Conservation (phyloP, 2,888 invertebrate genomes). For the Barypeithes pellucidus region DNA sequence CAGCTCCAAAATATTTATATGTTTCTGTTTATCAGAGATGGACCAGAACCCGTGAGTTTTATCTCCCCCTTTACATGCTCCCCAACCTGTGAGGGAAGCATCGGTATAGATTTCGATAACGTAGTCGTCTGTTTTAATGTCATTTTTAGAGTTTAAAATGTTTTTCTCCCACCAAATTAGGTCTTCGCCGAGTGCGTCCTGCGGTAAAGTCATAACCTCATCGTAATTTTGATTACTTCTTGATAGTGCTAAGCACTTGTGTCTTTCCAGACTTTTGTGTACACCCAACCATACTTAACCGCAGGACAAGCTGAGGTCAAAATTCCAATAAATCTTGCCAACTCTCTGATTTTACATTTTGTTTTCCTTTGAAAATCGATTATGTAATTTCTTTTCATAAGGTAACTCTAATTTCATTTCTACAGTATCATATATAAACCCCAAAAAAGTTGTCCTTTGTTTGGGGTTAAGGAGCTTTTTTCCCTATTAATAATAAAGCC, state of each 20-base stretch:
- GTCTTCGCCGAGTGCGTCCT: not conserved
- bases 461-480: not conserved
- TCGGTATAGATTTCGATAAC: slow-evolving; percentile 2
- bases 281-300: not conserved
- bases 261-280: slow-evolving; percentile 12
- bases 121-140: too few relatives aligned
- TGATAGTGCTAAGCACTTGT: slow-evolving; percentile 10
- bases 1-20: slow-evolving; percentile 2
- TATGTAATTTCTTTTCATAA: too few relatives aligned
- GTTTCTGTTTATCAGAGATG: not conserved
- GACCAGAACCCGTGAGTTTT: slow-evolving; percentile 2
- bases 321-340: too few relatives aligned
- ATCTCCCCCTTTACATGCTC: not conserved
- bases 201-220: not conserved
- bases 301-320: not conserved
- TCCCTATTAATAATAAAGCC: slow-evolving; percentile 16
- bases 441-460: too few relatives aligned
- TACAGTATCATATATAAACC: too few relatives aligned
- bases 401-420: too few relatives aligned
- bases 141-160: too few relatives aligned
- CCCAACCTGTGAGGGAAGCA: slow-evolving; percentile 1
- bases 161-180: too few relatives aligned
- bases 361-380: too few relatives aligned
- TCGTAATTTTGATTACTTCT: slow-evolving; percentile 1
- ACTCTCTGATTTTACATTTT: too few relatives aligned